Base-by-base conservation (phyloP, 2,113 vertebrate genomes). In the Chloropsis cyanopogon region DNA sequence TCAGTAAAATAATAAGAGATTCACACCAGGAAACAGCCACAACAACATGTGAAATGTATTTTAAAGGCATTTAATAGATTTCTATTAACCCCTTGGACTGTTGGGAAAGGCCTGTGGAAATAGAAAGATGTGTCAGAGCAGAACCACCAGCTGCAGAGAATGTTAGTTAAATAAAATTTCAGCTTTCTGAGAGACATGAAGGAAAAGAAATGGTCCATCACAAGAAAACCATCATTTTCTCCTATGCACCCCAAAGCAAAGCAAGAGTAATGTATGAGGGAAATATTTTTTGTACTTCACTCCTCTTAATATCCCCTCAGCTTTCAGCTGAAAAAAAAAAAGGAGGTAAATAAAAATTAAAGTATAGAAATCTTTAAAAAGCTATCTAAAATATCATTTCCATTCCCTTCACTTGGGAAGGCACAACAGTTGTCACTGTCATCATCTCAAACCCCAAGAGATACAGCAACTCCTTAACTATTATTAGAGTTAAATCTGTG, bases 51-150 rank as follows among this genome's bases (percentile, higher is more conserved):
- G 75, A 96, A 96, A 78, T 90, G 64, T 92, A 75, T 96, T 96
- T 96, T 93, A 90, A 94, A 93, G 56, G n/a, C 65, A 95, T 81
- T 83, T 94, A 90, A 93, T 70, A 96, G 94, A 92, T 96, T 92
- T 88, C 82, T 92, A 78, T 93, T 93, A 94, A 92, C 79, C 68
- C 60, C 82, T 95, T 81, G 82, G 71, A 88, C 72, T 83, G 37
- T 46, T 82, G 70, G 44, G 65, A 92, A 84, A 96, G 86, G 72
- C 57, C 69, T 71, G 19, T 89, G 33, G 54, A 97, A 95, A 92
- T 13, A 88, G 39, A 85, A 93, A 63, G 52, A 90, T 42, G 57
- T 92, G 59, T 72, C 83, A 91, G 64, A 95, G 64, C 66, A 95
- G 78, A 95, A 80, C 50, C 26, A 82, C 22, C 37, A 95, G 71